Base-by-base conservation (phyloP, 2,797 vertebrate species). In the Gambelia wislizenii region DNA sequence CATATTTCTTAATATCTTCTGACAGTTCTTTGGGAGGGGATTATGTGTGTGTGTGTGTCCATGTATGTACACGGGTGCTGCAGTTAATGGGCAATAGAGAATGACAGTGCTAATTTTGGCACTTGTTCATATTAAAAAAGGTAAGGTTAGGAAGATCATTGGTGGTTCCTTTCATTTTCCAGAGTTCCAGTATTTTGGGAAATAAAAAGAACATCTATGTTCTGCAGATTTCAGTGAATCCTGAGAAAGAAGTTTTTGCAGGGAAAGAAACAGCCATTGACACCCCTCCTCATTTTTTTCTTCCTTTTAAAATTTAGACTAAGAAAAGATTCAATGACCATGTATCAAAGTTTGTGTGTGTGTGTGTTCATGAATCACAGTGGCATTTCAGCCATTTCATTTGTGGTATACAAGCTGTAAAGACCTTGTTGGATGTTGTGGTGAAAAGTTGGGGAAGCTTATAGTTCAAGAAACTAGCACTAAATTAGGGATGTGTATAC, bases 91-190 rank as follows among this genome's bases (percentile, higher is more conserved):
- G 86, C 92, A 91, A 36, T 92, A 27, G 88, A 93, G 87, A 89
- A 95, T 95, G 95, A 96, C 96, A 92, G 69, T 94, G 96, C 95
- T 96, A 72, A 95, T 96, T 96, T 91, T 86, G 89, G 69, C 85
- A 91, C 89, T 95, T 94, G 59, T 90, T 0, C 77, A n/a, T 9
- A 39, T 72, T 79, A 59, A 69, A 69, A 18, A 33, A n/a, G n/a
- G n/a, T n/a, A n/a, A n/a, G 89, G 78, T 74, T 77, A 83, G 61
- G 78, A 85, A 92, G 56, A 88, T 83, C 82, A 87, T 9, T 74
- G 47, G 80, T 67, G 39, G 89, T 56, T 78, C 86, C 54, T 59
- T 72, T 89, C n/a, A 54, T 72, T 91, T 78, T 74, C 86, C 86
- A 72, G 56, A 85, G 47, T 70, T 83, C 56, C 64, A 92, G 76